Conservation (phyloP, 2,797 vertebrate species). For the Acipenser ruthenus region DNA sequence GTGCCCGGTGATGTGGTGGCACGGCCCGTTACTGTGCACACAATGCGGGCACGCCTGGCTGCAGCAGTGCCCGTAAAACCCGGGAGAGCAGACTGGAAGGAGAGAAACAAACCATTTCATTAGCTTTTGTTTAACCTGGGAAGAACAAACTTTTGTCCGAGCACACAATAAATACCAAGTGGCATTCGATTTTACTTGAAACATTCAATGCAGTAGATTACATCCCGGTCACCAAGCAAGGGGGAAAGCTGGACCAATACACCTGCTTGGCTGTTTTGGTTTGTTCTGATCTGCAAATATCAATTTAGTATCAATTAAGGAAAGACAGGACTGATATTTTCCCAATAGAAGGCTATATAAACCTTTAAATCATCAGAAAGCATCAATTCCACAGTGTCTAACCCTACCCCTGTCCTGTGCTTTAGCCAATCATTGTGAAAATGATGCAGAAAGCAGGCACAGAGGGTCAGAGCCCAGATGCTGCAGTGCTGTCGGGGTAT, state of each 20-base stretch:
- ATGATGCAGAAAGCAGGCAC: too few relatives aligned
- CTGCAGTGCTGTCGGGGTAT: too few relatives aligned
- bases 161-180: background rate
- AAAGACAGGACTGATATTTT: too few relatives aligned
- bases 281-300: too few relatives aligned
- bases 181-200: slow-evolving; percentile 44
- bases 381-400: too few relatives aligned
- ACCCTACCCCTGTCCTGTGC: too few relatives aligned
- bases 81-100: slow-evolving; percentile 77
- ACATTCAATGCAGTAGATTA: slow-evolving; percentile 34
- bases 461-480: too few relatives aligned
- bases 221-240: slow-evolving; percentile 13
- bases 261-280: too few relatives aligned
- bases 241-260: background rate
- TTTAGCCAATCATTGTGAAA: too few relatives aligned
- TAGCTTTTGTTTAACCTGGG: background rate
- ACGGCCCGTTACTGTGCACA: slow-evolving; percentile 84
- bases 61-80: slow-evolving; percentile 87
- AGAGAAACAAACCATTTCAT: slow-evolving; percentile 1
- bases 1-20: slow-evolving; percentile 83
- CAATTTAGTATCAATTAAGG: too few relatives aligned
- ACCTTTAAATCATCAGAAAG: too few relatives aligned
- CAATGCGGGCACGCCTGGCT: slow-evolving; percentile 87
- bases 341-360: too few relatives aligned
- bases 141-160: slow-evolving; percentile 9